phyloP scores from a whole-genome alignment of 2,797 vertebrate genomes.

The Neosilurus mollespiculum region DNA sequence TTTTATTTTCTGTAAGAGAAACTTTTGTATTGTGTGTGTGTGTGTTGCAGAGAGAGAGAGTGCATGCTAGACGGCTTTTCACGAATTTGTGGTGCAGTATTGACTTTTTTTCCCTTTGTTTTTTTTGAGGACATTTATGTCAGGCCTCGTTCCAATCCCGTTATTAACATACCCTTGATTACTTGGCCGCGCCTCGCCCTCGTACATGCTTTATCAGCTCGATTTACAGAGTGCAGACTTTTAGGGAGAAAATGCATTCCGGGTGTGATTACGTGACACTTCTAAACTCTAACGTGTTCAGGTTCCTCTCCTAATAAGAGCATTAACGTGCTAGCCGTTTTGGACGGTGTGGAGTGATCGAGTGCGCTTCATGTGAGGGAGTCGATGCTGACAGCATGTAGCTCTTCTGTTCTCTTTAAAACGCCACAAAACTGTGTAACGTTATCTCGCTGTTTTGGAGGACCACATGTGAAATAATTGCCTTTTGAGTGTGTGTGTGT shows the following conservation, averaged over 20 bases:
- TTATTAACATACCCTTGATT: background rate
- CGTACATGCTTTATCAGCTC: background rate
- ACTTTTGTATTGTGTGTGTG: slow-evolving; percentile 44
- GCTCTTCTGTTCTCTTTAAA: slow-evolving; percentile 43
- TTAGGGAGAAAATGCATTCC: background rate
- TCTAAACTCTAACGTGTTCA: background rate
- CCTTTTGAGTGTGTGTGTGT: slow-evolving; percentile 47
- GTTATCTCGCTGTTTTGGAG: slow-evolving; percentile 39
- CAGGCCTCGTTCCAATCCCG: slow-evolving; percentile 5
- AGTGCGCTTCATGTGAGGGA: background rate
- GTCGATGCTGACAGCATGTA: slow-evolving; percentile 23
- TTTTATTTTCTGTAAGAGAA: slow-evolving; percentile 56
- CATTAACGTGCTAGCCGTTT: too few species aligned
- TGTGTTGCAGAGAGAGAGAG: background rate
- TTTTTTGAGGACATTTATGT: slow-evolving; percentile 39
- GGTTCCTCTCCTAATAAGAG: background rate
- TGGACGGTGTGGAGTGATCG: background rate
- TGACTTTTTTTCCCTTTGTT: slow-evolving; percentile 15
- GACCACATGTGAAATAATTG: slow-evolving; percentile 52
- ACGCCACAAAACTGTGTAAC: slow-evolving; percentile 48
- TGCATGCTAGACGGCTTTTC: background rate
- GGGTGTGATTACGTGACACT: background rate
- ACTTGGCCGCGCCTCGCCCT: background rate
- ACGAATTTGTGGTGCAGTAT: slow-evolving; percentile 55
- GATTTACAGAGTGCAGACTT: background rate